phyloP scores from a whole-genome alignment of 1,140 invertebrate species.

The Tyrophagus putrescentiae region DNA sequence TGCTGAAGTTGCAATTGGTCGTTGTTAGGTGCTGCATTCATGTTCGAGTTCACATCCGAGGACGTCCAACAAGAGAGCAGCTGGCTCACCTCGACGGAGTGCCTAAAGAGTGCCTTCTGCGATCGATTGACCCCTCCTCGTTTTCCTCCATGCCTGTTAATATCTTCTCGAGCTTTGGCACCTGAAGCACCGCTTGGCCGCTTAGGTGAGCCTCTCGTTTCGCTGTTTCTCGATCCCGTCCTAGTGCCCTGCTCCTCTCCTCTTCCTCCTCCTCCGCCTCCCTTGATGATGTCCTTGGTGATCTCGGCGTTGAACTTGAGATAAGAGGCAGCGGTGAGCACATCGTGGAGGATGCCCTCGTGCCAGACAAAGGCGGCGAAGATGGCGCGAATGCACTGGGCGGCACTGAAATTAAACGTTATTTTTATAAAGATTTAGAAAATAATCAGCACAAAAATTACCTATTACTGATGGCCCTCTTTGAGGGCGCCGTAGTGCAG shows the following conservation, averaged over 20 bases:
- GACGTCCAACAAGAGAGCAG: slow-evolving; percentile 40
- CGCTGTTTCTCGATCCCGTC: slow-evolving; percentile 25
- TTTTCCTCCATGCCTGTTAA: background rate
- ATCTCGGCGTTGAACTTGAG: slow-evolving; percentile 56
- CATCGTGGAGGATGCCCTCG: slow-evolving; percentile 89
- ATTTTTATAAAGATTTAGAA: too few relatives aligned
- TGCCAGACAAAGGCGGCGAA: slow-evolving; percentile 95
- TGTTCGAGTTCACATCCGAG: slow-evolving; percentile 52
- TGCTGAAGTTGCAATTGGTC: too few relatives aligned
- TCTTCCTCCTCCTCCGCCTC: slow-evolving; percentile 10
- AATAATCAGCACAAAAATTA: too few relatives aligned
- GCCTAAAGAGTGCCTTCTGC: slow-evolving; percentile 47
- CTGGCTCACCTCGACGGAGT: slow-evolving; percentile 69
- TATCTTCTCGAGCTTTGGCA: background rate
- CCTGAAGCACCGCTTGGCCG: too few relatives aligned
- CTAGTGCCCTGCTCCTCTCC: slow-evolving; percentile 9
- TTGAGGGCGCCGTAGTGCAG: too few relatives aligned
- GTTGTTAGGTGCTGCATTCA: slow-evolving; percentile 35
- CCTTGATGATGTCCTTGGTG: slow-evolving; percentile 26
- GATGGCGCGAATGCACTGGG: slow-evolving; percentile 75
- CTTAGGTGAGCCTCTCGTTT: too few relatives aligned
- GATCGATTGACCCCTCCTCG: slow-evolving; percentile 20
- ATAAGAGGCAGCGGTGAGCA: slow-evolving; percentile 90
- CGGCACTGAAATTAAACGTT: too few relatives aligned
- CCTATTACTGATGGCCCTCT: too few relatives aligned